A percentile compares a stretch with the other conserved stretches of the same genome.
Evolutionary conservation across 1,140 invertebrate genomes (phyloP).

Genomic region (Hypothenemus hampei): DNA sequence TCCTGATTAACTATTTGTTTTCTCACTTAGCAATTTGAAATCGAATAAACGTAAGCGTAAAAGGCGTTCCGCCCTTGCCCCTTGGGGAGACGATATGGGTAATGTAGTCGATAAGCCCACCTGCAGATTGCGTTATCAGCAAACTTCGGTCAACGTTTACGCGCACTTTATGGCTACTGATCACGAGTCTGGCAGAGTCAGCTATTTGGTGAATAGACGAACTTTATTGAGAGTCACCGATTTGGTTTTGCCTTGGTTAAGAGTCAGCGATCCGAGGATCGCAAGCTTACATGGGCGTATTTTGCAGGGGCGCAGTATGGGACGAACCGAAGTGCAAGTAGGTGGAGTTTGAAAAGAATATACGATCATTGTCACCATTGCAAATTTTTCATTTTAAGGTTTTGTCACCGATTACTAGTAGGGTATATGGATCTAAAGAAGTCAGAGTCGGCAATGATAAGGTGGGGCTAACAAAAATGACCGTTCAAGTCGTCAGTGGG

Average conservation of each 20-base stretch:
- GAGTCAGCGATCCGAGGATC: conserved; percentile 84
- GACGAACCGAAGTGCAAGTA: conserved; percentile 89
- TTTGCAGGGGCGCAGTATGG: conserved; percentile 81
- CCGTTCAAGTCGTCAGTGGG: conserved; percentile 86
- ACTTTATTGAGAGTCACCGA: conserved; percentile 87
- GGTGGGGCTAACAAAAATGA: conserved; percentile 73
- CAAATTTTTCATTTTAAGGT: conserved; percentile 50
- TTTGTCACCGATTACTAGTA: conserved; percentile 84
- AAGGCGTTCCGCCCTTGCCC: conserved; percentile 55
- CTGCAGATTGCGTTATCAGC: conserved; percentile 83
- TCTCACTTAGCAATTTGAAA: neutral
- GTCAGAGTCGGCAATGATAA: conserved; percentile 88
- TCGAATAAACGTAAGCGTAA: conserved; percentile 40
- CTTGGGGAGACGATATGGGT: conserved; percentile 55
- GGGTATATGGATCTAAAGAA: conserved; percentile 86
- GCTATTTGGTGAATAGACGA: conserved; percentile 81
- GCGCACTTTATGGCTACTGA: conserved; percentile 85
- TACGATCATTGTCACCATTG: neutral
- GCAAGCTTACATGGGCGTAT: conserved; percentile 75
- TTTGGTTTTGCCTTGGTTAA: conserved; percentile 73
- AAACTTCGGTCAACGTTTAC: conserved; percentile 84
- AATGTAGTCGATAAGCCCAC: conserved; percentile 55
- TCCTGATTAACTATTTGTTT: neutral
- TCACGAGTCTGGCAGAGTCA: conserved; percentile 85
- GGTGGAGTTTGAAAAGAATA: too few relatives aligned